A percentile compares a stretch with the other conserved stretches of the same genome.
phyloP scores from a whole-genome alignment of 1,140 invertebrate genomes.

The Drosophila pruinosa region DNA sequence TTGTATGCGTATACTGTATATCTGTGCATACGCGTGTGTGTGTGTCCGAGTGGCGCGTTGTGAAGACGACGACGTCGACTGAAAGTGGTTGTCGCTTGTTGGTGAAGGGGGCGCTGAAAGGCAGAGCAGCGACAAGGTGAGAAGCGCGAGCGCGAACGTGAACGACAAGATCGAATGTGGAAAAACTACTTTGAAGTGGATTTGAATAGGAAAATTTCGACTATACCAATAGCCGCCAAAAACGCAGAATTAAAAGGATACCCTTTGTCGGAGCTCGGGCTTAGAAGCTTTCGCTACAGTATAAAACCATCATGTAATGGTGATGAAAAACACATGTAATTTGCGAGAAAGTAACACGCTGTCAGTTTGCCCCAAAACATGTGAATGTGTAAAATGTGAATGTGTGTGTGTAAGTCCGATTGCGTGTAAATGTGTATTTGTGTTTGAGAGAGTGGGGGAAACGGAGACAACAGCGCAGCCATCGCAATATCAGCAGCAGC shows the following conservation, averaged over 20 bases:
- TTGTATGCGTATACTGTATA: conserved; percentile 22
- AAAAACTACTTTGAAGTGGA: conserved; percentile 66
- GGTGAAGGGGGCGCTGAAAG: conserved; percentile 19
- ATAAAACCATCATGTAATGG: conserved; percentile 9
- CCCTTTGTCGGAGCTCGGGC: background rate
- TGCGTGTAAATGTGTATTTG: conserved; percentile 32
- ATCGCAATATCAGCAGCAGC: no score
- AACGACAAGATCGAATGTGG: conserved; percentile 56
- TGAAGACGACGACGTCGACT: conserved; percentile 56
- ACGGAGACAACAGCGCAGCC: conserved; percentile 21
- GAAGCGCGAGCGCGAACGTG: conserved; percentile 53
- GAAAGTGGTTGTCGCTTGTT: conserved; percentile 73
- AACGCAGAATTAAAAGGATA: conserved; percentile 23
- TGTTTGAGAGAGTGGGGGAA: conserved; percentile 37
- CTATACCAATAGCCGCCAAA: conserved; percentile 50
- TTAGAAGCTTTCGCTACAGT: background rate
- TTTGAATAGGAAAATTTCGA: conserved; percentile 48
- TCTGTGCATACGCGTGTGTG: conserved; percentile 26
- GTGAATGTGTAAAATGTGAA: conserved; percentile 43
- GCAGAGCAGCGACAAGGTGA: conserved; percentile 51
- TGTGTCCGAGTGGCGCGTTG: conserved; percentile 50
- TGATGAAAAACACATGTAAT: conserved; percentile 77
- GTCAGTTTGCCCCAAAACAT: conserved; percentile 64
- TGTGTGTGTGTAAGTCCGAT: conserved; percentile 32
- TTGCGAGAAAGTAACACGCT: conserved; percentile 80